phyloP scores from a whole-genome alignment of 2,888 invertebrate genomes.

The Osedax fenrisi region DNA sequence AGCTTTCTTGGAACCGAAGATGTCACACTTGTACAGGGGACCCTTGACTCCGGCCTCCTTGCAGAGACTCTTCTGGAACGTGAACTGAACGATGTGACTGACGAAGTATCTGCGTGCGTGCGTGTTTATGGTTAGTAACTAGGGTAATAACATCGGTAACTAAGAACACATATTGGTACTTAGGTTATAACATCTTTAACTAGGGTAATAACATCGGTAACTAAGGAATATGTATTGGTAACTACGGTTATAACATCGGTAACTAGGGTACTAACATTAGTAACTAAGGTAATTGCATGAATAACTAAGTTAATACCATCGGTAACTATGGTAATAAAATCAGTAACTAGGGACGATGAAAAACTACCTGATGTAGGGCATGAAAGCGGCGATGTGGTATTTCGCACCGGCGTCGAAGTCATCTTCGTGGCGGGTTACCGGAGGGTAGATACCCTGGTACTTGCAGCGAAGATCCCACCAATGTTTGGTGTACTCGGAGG shows the following conservation, averaged over 20 bases:
- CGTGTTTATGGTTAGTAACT: no score
- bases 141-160: no score
- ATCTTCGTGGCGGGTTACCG: constrained; percentile 38
- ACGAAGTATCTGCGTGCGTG: constrained; percentile 81
- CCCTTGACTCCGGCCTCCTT: constrained; percentile 64
- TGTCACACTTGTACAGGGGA: constrained; percentile 77
- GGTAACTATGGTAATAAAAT: no score
- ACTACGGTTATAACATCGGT: no score
- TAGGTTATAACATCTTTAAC: no score
- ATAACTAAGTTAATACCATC: no score
- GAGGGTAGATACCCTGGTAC: constrained; percentile 47
- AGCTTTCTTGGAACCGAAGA: constrained; percentile 75
- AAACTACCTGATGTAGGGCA: constrained; percentile 40
- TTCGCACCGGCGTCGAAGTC: constrained; percentile 49
- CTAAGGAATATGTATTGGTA: no score
- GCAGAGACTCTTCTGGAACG: constrained; percentile 74
- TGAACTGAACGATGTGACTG: constrained; percentile 80
- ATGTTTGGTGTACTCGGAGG: constrained; percentile 44
- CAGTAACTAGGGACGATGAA: no score
- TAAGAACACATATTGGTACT: no score
- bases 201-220: no score
- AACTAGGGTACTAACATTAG: no score
- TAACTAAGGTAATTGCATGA: no score
- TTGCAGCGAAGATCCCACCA: constrained; percentile 52
- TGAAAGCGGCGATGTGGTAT: constrained; percentile 41